phyloP scores from a whole-genome alignment of 2,888 invertebrate genomes.

The Lymantria monacha region DNA sequence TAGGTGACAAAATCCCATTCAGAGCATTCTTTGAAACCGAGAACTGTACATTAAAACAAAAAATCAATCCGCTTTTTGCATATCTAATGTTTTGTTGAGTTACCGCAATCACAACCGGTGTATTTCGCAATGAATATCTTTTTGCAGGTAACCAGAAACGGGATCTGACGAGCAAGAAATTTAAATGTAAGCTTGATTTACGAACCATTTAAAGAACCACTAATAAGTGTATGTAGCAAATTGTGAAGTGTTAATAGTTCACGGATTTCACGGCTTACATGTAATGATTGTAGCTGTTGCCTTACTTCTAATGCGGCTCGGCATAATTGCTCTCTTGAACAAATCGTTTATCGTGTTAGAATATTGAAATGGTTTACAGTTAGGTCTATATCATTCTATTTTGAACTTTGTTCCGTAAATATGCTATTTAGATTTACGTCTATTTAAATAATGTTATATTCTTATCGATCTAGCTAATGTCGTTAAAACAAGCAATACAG shows the following conservation, averaged over 20 bases:
- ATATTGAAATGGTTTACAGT: slow-evolving; percentile 55
- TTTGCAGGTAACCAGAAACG: slow-evolving; percentile 27
- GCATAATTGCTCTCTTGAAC: slow-evolving; percentile 69
- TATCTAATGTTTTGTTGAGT: slow-evolving; percentile 18
- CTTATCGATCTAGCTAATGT: too few species aligned
- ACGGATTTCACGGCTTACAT: slow-evolving; percentile 55
- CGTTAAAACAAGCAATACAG: too few species aligned
- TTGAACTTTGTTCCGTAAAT: slow-evolving; percentile 45
- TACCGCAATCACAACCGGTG: slow-evolving; percentile 28
- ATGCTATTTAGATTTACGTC: slow-evolving; percentile 12
- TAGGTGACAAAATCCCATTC: slow-evolving; percentile 50
- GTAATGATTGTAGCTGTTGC: slow-evolving; percentile 44
- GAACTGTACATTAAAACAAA: slow-evolving; percentile 12
- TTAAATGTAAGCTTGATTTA: slow-evolving; percentile 17
- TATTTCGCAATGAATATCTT: slow-evolving; percentile 15
- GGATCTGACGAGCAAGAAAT: slow-evolving; percentile 16
- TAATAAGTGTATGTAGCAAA: slow-evolving; percentile 42
- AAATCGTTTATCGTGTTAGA: slow-evolving; percentile 73
- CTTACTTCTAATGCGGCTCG: slow-evolving; percentile 47
- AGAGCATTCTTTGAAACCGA: slow-evolving; percentile 31
- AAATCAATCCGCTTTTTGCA: slow-evolving; percentile 12
- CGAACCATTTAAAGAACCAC: slow-evolving; percentile 19
- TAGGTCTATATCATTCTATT: slow-evolving; percentile 52
- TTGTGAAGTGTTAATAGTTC: slow-evolving; percentile 58
- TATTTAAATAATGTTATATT: too few species aligned